Base-by-base conservation (phyloP, 2,888 invertebrate genomes). In the Auanema sp. region DNA sequence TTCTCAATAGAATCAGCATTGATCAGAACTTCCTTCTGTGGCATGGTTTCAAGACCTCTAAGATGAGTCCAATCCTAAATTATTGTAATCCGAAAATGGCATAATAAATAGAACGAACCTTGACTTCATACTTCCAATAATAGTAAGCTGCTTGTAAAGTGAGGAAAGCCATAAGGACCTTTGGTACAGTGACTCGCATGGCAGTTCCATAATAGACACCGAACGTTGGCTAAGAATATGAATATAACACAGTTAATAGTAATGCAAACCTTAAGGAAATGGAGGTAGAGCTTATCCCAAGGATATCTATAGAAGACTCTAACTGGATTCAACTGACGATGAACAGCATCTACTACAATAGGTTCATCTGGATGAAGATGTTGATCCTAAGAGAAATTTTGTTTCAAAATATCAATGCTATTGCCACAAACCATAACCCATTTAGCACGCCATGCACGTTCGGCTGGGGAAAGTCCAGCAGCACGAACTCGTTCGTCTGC, bases 301-400 rank as follows among this genome's bases (percentile, higher is more conserved):
- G 83, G 83, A 33, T 62, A 69, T 49, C 83, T 72, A 62, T 83
- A 83, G 41, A 79, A 65, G 16, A 76, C 68, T 24, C 83, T 77
- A 55, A 82, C 64, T 6, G 83, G 83, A 66, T 83, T 83, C 60
- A 83, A 60, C 58, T 81, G 79, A 16, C 81, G 67, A 72, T 78
- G 74, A 24, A 79, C 80, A n/a, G 79, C 81, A 61, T 83, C 79
- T 24, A 82, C 79, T 43, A 73, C 74, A 51, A 80, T 74, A 42
- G 83, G 83, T 68, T 83, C 83, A 64, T 83, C 83, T 44, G 83
- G 73, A 59, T 83, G 83, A 42, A 83, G 71, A 50, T 82, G 77
- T 64, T 83, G 83, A 52, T 80, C 81, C 71, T 80, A 43, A 60
- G 64, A 2, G 58, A 47, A 33, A 33, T 21, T 40, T n/a, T 33